Conservation (phyloP, 2,113 vertebrate species). For the Choloepus hoffmanni region DNA sequence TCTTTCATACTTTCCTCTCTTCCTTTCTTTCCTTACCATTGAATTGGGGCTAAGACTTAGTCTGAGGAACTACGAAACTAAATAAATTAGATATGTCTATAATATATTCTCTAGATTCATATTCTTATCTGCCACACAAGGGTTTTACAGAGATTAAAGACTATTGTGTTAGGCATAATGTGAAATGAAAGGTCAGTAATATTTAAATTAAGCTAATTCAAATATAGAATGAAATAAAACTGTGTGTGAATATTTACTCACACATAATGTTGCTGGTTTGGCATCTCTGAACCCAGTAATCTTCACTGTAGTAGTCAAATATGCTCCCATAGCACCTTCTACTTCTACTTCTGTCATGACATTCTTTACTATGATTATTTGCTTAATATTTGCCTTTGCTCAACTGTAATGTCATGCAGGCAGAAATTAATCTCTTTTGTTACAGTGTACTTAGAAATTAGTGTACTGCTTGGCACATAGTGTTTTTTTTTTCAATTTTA, state of each 20-base stretch:
- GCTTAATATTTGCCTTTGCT: not conserved
- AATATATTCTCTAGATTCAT: not conserved
- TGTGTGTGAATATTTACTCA: not conserved
- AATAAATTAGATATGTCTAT: not conserved
- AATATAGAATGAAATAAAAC: not conserved
- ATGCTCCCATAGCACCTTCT: not conserved
- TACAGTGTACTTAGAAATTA: not conserved
- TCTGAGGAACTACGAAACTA: not conserved
- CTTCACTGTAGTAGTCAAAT: not conserved
- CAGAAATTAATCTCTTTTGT: not conserved
- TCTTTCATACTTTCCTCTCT: not conserved
- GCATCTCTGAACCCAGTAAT: not conserved
- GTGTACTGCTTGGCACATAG: not conserved
- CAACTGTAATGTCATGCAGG: not conserved
- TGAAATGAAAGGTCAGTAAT: not conserved
- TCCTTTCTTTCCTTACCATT: not conserved
- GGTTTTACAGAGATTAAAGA: not conserved
- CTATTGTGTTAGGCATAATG: not conserved
- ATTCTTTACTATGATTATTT: not conserved
- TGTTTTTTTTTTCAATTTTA: too few relatives aligned
- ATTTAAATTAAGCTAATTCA: not conserved
- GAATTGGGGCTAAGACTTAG: not conserved
- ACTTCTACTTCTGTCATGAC: not conserved
- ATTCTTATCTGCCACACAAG: not conserved
- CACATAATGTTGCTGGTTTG: not conserved